Evolutionary conservation across 2,113 vertebrate species (phyloP).

Genomic region (Nanorana parkeri): DNA sequence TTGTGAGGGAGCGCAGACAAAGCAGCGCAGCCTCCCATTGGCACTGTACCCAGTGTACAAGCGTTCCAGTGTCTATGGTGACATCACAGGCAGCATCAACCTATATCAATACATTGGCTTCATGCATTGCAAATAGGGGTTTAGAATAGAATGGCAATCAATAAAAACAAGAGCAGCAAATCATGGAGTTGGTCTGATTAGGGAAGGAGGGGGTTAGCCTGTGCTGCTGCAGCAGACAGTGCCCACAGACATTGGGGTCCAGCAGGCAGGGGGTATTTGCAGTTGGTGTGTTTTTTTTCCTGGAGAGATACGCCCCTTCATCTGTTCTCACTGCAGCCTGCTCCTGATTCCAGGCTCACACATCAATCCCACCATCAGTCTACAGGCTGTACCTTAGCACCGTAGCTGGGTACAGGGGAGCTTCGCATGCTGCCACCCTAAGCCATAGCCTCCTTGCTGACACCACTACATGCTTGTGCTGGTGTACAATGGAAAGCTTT

Average conservation of each 20-base stretch:
- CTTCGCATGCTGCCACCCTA: neutral
- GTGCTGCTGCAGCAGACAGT: conserved; percentile 75
- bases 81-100: conserved; percentile 11
- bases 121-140: neutral
- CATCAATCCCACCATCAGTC: conserved; percentile 71
- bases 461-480: conserved; percentile 81
- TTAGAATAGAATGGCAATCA: conserved; percentile 21
- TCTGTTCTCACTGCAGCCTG: conserved; percentile 76
- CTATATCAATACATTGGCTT: neutral
- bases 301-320: conserved; percentile 75
- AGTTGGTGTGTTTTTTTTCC: conserved; percentile 71
- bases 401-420: conserved; percentile 51
- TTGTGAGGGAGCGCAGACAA: conserved; percentile 15
- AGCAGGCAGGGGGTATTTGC: conserved; percentile 76
- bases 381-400: conserved; percentile 68
- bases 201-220: conserved; percentile 60
- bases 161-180: neutral
- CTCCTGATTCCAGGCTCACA: conserved; percentile 73
- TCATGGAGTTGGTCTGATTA: conserved; percentile 60
- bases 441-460: neutral
- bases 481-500: conserved; percentile 84
- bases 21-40: neutral
- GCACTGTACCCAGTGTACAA: neutral
- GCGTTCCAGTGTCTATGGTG: neutral
- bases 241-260: conserved; percentile 72